Conservation (phyloP, 2,797 vertebrate genomes). For the Propithecus deckenii region DNA sequence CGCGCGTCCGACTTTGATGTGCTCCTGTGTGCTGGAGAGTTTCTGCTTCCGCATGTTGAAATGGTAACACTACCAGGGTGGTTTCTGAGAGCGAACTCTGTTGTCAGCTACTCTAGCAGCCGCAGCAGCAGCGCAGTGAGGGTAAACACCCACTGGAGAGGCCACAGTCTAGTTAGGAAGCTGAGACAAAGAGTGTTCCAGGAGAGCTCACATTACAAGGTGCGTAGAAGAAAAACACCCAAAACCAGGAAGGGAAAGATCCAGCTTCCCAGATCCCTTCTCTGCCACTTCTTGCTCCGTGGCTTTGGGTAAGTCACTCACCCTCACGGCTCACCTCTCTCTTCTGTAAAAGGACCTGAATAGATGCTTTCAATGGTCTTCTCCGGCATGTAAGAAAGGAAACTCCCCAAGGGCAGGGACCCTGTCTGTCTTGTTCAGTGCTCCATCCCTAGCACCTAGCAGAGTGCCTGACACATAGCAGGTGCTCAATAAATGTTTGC, state of each 20-base stretch:
- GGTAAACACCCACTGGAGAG: background rate
- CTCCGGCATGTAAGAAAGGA: background rate
- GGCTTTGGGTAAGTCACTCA: background rate
- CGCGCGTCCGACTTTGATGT: background rate
- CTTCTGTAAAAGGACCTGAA: background rate
- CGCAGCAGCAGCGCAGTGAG: rapidly evolving
- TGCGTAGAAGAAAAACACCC: background rate
- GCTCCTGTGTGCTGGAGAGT: background rate
- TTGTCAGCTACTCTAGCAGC: background rate
- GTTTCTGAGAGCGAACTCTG: background rate
- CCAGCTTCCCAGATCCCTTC: background rate
- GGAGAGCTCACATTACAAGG: background rate
- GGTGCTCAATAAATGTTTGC: background rate
- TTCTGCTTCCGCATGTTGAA: background rate
- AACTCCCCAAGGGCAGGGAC: background rate
- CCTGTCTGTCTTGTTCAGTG: background rate
- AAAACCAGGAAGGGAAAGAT: background rate
- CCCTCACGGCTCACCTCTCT: background rate
- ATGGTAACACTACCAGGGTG: background rate
- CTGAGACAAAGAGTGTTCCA: background rate
- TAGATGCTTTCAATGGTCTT: background rate
- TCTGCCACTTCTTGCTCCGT: background rate
- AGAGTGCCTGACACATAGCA: background rate
- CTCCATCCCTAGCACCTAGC: background rate
- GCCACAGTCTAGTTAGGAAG: background rate